Conservation (phyloP, 2,888 invertebrate genomes). For the Campoletis raptor region DNA sequence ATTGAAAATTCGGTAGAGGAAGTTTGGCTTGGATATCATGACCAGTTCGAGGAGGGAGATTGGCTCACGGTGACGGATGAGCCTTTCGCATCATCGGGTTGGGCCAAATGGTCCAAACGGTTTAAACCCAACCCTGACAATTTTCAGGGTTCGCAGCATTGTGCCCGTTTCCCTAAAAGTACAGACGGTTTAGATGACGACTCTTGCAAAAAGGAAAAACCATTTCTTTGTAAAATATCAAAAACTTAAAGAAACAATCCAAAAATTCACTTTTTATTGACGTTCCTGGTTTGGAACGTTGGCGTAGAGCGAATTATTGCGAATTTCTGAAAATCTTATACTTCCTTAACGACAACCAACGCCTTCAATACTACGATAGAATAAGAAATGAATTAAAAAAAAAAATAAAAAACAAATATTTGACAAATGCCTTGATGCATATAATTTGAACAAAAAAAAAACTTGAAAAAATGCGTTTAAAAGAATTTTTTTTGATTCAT, state of each 20-base stretch:
- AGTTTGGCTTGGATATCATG: constrained; percentile 71
- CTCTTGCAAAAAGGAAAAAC: constrained; percentile 2
- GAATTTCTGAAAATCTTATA: too few relatives aligned
- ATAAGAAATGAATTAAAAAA: too few relatives aligned
- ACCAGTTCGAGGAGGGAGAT: constrained; percentile 68
- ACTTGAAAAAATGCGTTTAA: neutral
- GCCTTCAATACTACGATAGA: too few relatives aligned
- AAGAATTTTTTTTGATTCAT: too few relatives aligned
- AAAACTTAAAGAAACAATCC: neutral
- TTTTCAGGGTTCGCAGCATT: neutral
- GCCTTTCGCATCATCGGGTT: constrained; percentile 61
- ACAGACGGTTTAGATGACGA: neutral
- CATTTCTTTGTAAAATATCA: constrained; percentile 69
- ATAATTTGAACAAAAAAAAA: too few relatives aligned
- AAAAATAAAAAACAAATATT: too few relatives aligned
- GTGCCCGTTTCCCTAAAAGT: neutral
- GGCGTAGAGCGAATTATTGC: neutral
- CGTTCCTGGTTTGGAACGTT: neutral
- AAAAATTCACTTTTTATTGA: neutral
- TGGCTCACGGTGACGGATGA: constrained; percentile 69
- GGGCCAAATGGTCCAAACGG: constrained; percentile 61
- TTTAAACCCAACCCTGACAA: constrained; percentile 57
- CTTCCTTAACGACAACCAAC: too few relatives aligned
- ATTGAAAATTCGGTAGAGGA: constrained; percentile 32
- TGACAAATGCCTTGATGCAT: too few relatives aligned